Base-by-base conservation (phyloP, 2,888 invertebrate species). In the Marasmarcha lunaedactyla region DNA sequence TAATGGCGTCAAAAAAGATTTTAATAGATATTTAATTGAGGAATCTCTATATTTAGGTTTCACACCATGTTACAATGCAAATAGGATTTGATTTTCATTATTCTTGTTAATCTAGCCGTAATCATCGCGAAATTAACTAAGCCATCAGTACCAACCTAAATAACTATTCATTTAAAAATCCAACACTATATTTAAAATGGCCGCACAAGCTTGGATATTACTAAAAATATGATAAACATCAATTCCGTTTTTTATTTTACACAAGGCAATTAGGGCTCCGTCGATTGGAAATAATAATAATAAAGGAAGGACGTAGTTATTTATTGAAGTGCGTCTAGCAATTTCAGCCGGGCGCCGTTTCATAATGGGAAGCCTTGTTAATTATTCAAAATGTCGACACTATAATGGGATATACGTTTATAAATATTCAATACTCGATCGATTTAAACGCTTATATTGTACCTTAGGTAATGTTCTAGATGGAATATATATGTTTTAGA, bases 321-420 rank as follows among this genome's bases (percentile, higher is more conserved):
- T 60, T 63, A 63, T 59, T 53, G 55, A 57, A 57, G 57, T 54
- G 20, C 20, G 55, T 51, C 57, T 57, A 54, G 65, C 62, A 63
- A 64, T 68, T 62, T 54, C 51, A 54, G 51, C 47, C 47, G 47
- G 50, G 50, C 52, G 51, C 46, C 51, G 46, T 42, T 43, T 46
- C 46, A 43, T 47, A 50, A 49, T 43, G 45, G 49, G 47, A 59
- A 56, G 60, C 57, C 64, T 59, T 51, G 59, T 78, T 76, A 74
- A 76, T 77, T 78, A 77, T 77, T 73, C 73, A 78, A 65, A 63
- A 69, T 63, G 76, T 73, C 74, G 67, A 67, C 76, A 63, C 63
- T 59, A 67, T 74, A 72, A 76, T 71, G 64, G 71, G 59, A 64
- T 57, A 54, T 49, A 55, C 57, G 57, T 65, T 61, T 70, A 73